These are phyloP conservation scores for Perodicticus potto DNA, from an alignment of 2,797 vertebrate species.

Conservation along the genomic window DNA sequence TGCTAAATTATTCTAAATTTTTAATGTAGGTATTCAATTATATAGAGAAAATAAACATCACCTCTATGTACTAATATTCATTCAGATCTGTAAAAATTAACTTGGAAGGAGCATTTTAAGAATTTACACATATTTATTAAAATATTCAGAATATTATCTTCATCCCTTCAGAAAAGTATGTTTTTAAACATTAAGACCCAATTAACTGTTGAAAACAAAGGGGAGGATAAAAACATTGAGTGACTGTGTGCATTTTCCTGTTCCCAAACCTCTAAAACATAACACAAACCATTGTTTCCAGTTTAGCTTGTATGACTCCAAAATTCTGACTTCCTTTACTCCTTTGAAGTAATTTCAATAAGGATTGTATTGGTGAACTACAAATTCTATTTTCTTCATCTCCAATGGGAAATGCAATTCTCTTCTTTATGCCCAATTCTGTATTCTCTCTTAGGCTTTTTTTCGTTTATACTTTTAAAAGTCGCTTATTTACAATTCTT, in stretches of 20 bases:
- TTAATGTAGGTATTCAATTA: not conserved
- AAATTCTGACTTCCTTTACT: constrained; percentile 90
- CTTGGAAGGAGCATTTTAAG: constrained; percentile 33
- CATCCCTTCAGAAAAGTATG: constrained; percentile 73
- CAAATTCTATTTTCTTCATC: constrained; percentile 73
- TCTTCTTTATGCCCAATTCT: constrained; percentile 57
- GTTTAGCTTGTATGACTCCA: constrained; percentile 87
- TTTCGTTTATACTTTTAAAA: constrained; percentile 81
- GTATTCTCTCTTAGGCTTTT: constrained; percentile 70
- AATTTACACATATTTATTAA: constrained; percentile 61
- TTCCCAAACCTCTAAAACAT: constrained; percentile 67
- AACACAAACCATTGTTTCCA: constrained; percentile 60
- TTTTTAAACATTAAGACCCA: constrained; percentile 84
- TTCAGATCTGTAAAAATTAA: constrained; percentile 50
- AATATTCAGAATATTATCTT: constrained; percentile 62
- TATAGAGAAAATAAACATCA: not conserved
- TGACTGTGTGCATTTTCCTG: constrained; percentile 66
- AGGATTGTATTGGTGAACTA: constrained; percentile 74
- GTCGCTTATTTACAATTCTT: constrained; percentile 61
- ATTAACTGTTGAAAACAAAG: constrained; percentile 82
- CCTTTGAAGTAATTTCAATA: constrained; percentile 90
- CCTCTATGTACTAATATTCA: constrained; percentile 67
- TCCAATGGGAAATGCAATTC: constrained; percentile 64
- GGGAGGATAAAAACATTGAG: constrained; percentile 77
- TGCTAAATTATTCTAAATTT: constrained; percentile 13